A percentile compares a stretch with the other conserved stretches of the same genome.
These are phyloP conservation scores for Drosophila athabasca DNA, from an alignment of 1,140 invertebrate genomes.

Conservation along the genomic window DNA sequence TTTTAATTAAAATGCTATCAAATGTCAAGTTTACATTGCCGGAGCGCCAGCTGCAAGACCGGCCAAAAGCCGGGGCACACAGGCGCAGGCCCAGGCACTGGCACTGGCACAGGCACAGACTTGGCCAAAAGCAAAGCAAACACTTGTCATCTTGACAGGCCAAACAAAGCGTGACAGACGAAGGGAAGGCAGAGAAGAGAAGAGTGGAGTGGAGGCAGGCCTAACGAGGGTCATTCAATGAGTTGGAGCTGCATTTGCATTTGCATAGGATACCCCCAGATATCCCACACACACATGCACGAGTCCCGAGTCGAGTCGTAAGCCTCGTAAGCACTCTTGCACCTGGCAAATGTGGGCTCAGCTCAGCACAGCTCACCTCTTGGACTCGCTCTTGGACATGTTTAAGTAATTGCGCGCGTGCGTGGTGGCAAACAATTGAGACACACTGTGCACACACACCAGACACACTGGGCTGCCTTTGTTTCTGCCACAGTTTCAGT, in stretches of 20 bases:
- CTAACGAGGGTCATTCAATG: slow-evolving; percentile 78
- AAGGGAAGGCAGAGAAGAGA: slow-evolving; percentile 28
- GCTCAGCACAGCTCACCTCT: slow-evolving; percentile 53
- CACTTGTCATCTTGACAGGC: slow-evolving; percentile 82
- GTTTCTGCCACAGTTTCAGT: slow-evolving; percentile 34
- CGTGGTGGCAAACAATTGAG: slow-evolving; percentile 79
- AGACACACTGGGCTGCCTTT: slow-evolving; percentile 50
- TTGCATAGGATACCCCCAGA: slow-evolving; percentile 66
- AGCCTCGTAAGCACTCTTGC: slow-evolving; percentile 4
- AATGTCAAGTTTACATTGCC: slow-evolving; percentile 79
- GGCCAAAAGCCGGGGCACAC: slow-evolving; percentile 1
- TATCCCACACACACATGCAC: slow-evolving; percentile 16
- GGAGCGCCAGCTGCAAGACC: slow-evolving; percentile 63
- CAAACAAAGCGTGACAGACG: slow-evolving; percentile 81
- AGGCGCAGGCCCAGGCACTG: neutral
- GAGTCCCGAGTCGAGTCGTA: neutral
- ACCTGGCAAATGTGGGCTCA: slow-evolving; percentile 67
- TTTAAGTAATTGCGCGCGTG: slow-evolving; percentile 80
- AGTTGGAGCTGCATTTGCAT: slow-evolving; percentile 58
- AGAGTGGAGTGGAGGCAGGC: slow-evolving; percentile 27
- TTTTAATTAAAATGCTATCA: slow-evolving; percentile 83
- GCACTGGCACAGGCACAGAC: slow-evolving; percentile 23
- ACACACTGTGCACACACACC: slow-evolving; percentile 65
- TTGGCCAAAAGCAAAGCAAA: slow-evolving; percentile 66
- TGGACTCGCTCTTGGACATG: slow-evolving; percentile 67